phyloP scores from a whole-genome alignment of 2,797 vertebrate species.

The Chromis chromis region DNA sequence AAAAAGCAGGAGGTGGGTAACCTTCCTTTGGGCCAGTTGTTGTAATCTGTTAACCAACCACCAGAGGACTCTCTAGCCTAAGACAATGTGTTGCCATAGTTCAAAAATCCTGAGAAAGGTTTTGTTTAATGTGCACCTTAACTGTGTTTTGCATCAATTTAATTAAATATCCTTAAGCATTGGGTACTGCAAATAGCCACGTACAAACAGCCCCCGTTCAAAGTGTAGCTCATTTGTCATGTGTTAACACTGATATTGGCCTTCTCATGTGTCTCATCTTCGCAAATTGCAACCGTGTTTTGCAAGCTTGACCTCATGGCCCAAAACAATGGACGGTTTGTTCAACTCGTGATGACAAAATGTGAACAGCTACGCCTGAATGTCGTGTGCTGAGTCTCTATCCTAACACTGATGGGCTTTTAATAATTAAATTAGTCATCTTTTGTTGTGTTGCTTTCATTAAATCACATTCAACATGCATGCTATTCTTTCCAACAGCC shows the following conservation, averaged over 20 bases:
- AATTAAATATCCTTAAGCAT: too few species aligned
- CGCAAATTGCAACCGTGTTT: neutral
- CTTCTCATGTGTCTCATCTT: neutral
- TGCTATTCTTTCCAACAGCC: too few species aligned
- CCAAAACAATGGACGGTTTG: constrained; percentile 1
- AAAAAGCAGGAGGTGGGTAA: neutral
- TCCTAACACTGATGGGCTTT: neutral
- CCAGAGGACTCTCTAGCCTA: constrained; percentile 46
- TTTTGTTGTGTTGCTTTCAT: neutral
- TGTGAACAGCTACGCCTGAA: neutral
- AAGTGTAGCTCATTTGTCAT: too few species aligned
- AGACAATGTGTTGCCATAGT: neutral
- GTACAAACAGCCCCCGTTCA: too few species aligned
- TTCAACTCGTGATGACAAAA: neutral
- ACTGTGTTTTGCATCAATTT: too few species aligned
- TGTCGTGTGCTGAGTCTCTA: neutral
- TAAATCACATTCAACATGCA: neutral
- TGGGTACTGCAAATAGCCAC: too few species aligned
- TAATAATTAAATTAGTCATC: neutral
- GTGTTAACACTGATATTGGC: too few species aligned
- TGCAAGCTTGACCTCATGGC: neutral
- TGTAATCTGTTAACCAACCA: constrained; percentile 41
- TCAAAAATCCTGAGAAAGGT: neutral
- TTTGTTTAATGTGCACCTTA: too few species aligned
- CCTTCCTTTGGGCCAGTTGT: neutral